Evolutionary conservation across 2,888 invertebrate species (phyloP), one percentile per base, ranked within the genome.

Genomic region (Chydorus sphaericus): DNA sequence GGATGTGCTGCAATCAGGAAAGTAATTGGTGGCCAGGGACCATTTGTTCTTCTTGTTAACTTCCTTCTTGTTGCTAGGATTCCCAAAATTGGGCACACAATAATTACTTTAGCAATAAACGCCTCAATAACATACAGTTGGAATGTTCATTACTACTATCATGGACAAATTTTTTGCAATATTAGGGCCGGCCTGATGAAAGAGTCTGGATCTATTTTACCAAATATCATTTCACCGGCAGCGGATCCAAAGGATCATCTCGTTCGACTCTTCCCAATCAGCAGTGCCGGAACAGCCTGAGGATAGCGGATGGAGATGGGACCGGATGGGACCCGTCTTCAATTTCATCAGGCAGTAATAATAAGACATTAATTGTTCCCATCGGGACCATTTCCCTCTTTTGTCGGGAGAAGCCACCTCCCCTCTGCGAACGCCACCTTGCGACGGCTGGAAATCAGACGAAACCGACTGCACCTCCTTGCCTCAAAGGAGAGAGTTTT

Each of bases 181-280:
- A n/a, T n/a, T n/a, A n/a, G 69, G 76, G 84, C 29, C 79, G 81
- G 54, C 73, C 79, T 6, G 80, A 81, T 65, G 85, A 85, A 70
- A 81, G 83, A 58, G 84, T 86, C 28, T 86, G 86, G 87, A 77
- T 86, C 61, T 84, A 85, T 28, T 86, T 87, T 67, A 79, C 85
- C 64, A 85, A 86, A 70, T 86, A 86, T 67, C 83, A 85, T 70
- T 82, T 84, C 2, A 14, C 7, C 38, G 14, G n/a, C 38, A 39
- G 10, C 39, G 23, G 23, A 18, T 20, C 16, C 38, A 39, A 16
- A 26, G 33, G 8, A 14, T 33, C 33, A 14, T 77, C 48, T 74
- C 78, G 0, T 7, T 5, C 8, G 7, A 5, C 48, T 26, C n/a
- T n/a, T n/a, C 14, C 11, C 48, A 23, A 26, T n/a, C 26, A 23